Evolutionary conservation across 1,140 invertebrate species (phyloP).

Genomic region (Drosophila parvula): DNA sequence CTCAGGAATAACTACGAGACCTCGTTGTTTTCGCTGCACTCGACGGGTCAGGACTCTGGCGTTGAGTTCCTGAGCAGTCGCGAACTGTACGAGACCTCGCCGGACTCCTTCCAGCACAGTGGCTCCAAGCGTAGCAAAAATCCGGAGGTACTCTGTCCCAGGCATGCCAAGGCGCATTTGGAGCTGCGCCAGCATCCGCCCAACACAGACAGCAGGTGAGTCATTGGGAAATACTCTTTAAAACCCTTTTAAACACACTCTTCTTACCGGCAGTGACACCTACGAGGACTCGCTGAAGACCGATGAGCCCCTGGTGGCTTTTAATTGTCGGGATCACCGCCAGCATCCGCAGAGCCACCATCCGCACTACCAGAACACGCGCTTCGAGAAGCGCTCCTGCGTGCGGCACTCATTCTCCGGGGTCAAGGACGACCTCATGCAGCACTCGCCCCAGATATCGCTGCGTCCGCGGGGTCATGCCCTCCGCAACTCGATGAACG

Average conservation of each 20-base stretch:
- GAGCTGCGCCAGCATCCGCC: constrained; percentile 59
- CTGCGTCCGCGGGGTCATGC: constrained; percentile 74
- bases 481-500: constrained; percentile 82
- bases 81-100: constrained; percentile 87
- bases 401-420: constrained; percentile 82
- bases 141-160: constrained; percentile 67
- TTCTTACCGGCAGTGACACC: constrained; percentile 85
- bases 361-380: constrained; percentile 76
- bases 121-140: constrained; percentile 58
- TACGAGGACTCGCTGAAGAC: constrained; percentile 88
- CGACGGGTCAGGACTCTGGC: constrained; percentile 91
- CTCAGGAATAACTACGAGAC: constrained; percentile 85
- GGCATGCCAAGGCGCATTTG: constrained; percentile 74
- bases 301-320: constrained; percentile 70
- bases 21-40: constrained; percentile 90
- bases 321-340: constrained; percentile 84
- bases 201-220: constrained; percentile 69
- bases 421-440: constrained; percentile 82
- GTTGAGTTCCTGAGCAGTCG: constrained; percentile 85
- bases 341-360: constrained; percentile 48
- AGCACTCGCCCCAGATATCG: constrained; percentile 76
- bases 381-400: constrained; percentile 77
- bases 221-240: not conserved
- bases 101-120: constrained; percentile 86
- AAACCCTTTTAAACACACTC: no score